Percentiles rank a stretch among this genome's conserved stretches.
Conservation (phyloP, 2,113 vertebrate species). For the Furnarius figulus region DNA sequence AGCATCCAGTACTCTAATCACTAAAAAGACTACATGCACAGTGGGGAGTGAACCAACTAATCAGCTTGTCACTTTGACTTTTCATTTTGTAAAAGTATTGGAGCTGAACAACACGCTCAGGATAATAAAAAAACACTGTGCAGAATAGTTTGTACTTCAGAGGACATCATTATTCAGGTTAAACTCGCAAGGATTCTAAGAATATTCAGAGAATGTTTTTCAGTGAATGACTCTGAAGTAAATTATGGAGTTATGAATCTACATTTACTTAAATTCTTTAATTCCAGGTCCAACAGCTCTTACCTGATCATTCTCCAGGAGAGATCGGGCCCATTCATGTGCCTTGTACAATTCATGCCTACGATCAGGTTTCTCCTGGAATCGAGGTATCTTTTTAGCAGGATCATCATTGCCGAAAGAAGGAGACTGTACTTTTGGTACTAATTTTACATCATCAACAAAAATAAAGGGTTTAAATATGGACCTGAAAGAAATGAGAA, state of each 20-base stretch:
- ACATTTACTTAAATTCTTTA: neutral
- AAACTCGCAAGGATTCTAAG: neutral
- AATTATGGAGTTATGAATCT: neutral
- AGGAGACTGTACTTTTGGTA: conserved; percentile 81
- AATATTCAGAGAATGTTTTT: neutral
- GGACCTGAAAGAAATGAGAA: conserved; percentile 74
- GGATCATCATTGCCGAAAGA: conserved; percentile 77
- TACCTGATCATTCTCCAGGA: conserved; percentile 78
- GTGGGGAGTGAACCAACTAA: neutral
- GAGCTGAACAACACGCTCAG: neutral
- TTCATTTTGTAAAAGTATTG: neutral
- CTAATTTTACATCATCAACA: conserved; percentile 79
- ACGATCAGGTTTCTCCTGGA: conserved; percentile 80
- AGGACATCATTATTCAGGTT: neutral
- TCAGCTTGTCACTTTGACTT: neutral
- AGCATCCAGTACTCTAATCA: neutral
- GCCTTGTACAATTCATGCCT: conserved; percentile 82
- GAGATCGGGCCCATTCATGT: conserved; percentile 72
- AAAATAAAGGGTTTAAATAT: conserved; percentile 88
- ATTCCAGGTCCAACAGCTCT: neutral
- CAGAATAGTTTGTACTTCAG: neutral
- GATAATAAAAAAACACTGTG: neutral
- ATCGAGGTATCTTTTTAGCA: conserved; percentile 79
- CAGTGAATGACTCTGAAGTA: neutral
- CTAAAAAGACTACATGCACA: neutral